Evolutionary conservation across 1,140 invertebrate species (phyloP).

Genomic region (Calliphora vicina): DNA sequence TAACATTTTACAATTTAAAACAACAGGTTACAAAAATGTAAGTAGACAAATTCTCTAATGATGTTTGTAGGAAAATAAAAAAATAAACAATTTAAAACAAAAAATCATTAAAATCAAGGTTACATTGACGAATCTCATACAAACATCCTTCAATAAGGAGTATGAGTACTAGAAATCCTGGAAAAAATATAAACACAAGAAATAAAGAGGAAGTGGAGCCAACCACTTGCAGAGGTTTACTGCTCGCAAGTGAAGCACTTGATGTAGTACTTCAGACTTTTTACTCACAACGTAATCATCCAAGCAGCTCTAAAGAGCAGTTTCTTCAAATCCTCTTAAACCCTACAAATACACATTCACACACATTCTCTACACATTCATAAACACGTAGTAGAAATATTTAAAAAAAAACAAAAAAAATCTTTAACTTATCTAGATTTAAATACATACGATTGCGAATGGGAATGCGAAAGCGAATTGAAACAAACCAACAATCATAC

Average conservation of each 20-base stretch:
- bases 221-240: constrained; percentile 38
- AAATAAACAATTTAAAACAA: too few relatives aligned
- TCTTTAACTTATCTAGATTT: constrained; percentile 6
- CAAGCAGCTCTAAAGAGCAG: not conserved
- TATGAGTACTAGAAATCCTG: not conserved
- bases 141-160: not conserved
- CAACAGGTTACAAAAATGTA: too few relatives aligned
- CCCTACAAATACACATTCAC: not conserved
- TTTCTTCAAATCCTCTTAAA: constrained; percentile 5
- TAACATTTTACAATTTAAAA: too few relatives aligned
- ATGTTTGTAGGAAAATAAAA: too few relatives aligned
- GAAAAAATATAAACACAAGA: not conserved
- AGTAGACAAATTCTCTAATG: too few relatives aligned
- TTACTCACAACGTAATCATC: not conserved
- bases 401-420: not conserved
- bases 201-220: not conserved
- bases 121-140: not conserved
- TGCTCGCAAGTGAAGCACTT: not conserved
- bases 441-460: not conserved
- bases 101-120: not conserved
- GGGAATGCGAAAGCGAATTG: not conserved
- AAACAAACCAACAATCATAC: not conserved
- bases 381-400: not conserved
- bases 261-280: not conserved
- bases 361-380: not conserved